Evolutionary conservation across 64 coral and sea anemone species (phyloP).

Genomic region (Orbicella faveolata): DNA sequence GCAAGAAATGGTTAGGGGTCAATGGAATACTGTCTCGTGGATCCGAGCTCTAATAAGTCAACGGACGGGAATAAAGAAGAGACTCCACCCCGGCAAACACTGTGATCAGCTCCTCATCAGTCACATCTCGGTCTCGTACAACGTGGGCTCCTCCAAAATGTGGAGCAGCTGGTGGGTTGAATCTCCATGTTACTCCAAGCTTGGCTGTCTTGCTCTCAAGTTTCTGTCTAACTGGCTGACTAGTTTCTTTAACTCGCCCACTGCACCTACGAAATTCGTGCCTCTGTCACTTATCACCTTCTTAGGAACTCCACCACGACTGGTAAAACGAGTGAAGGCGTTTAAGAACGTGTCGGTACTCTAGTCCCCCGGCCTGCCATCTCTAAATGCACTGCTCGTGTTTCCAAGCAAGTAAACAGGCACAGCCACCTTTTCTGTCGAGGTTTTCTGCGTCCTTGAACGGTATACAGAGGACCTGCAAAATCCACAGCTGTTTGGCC

Average conservation of each 20-base stretch:
- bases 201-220: slow-evolving; percentile 18
- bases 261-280: too few species aligned
- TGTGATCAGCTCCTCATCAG: slow-evolving; percentile 29
- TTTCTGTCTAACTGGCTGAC: neutral
- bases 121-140: neutral
- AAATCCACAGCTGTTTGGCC: neutral
- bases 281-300: too few species aligned
- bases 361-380: too few species aligned
- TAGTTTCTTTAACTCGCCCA: neutral
- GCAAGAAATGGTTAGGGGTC: neutral
- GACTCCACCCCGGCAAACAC: neutral
- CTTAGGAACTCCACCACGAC: too few species aligned
- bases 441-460: neutral
- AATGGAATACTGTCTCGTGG: neutral
- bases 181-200: slow-evolving; percentile 49
- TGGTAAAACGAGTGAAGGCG: too few species aligned
- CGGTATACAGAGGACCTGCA: neutral
- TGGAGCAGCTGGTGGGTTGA: slow-evolving; percentile 48
- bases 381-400: too few species aligned
- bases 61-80: slow-evolving; percentile 48
- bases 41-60: slow-evolving; percentile 48
- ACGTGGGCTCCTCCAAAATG: slow-evolving; percentile 45
- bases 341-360: too few species aligned
- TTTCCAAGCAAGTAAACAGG: too few species aligned
- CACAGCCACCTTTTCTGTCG: neutral